Evolutionary conservation across 2,113 vertebrate species (phyloP).

Genomic region (Forbesichthys agassizii): DNA sequence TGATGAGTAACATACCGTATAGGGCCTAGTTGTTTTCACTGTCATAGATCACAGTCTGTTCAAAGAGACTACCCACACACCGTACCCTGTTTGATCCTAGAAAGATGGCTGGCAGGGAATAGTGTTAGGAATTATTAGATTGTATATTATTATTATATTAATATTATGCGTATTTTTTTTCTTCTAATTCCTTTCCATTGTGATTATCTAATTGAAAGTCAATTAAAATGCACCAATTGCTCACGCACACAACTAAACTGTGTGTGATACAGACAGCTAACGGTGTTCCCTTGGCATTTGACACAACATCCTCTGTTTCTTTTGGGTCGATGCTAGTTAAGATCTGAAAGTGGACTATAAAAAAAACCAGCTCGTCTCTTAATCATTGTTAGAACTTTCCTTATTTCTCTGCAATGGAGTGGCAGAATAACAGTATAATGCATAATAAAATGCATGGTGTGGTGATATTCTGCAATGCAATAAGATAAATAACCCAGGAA

Average conservation of each 20-base stretch:
- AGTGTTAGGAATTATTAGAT: too few species aligned
- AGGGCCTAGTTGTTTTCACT: constrained; percentile 30
- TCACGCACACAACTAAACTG: neutral
- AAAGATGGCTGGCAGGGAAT: too few species aligned
- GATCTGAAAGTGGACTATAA: constrained; percentile 21
- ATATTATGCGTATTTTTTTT: too few species aligned
- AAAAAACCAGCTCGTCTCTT: constrained; percentile 19
- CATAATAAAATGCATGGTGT: neutral
- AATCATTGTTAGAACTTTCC: too few species aligned
- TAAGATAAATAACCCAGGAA: constrained; percentile 57
- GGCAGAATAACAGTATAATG: too few species aligned
- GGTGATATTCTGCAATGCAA: constrained; percentile 1
- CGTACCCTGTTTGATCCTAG: neutral
- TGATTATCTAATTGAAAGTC: too few species aligned
- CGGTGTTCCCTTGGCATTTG: constrained; percentile 21
- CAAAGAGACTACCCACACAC: constrained; percentile 2
- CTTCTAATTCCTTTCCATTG: too few species aligned
- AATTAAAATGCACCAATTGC: too few species aligned
- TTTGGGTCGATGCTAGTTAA: constrained; percentile 28
- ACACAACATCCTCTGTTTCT: constrained; percentile 33
- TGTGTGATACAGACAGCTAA: constrained; percentile 2
- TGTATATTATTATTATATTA: too few species aligned
- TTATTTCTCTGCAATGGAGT: too few species aligned
- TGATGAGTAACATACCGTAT: constrained; percentile 54
- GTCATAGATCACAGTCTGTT: constrained; percentile 27